Base-by-base conservation (phyloP, 2,113 vertebrate species). In the Oncorhynchus kisutch region DNA sequence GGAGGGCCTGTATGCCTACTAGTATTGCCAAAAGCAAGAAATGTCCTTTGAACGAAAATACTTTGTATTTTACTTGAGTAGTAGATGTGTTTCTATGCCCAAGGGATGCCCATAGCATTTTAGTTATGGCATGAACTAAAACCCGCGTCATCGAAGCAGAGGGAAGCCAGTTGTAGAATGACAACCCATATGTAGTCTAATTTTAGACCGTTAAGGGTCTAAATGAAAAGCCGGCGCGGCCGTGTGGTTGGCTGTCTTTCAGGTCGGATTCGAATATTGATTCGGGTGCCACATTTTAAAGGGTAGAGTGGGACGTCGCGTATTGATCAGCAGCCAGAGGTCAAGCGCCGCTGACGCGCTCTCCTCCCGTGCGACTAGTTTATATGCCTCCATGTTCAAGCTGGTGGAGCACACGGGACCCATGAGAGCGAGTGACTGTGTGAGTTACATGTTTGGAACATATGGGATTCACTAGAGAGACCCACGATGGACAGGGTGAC, bases 321-420 rank as follows among this genome's bases (percentile, higher is more conserved):
- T 81, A 92, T 91, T 85, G 93, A 93, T 93, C 91, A 87, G 87
- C 81, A 88, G 88, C 83, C 88, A 86, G 88, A 88, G 91, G 91
- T 92, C 92, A 93, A 88, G 72, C 75, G 75, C 64, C 69, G 73
- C 70, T 81, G 60, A 78, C 49, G 70, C 74, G 34, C 72, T 80
- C 60, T 71, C 71, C 16, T 72, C 25, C 9, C 18, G 27, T 68
- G 77, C 75, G 85, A 88, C 88, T 84, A 75, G 86, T 84, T 20
- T 45, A 54, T 62, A 11, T 11, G 9, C 59, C 13, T n/a, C 59
- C 7, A 11, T 62, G 59, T 62, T 9, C 59, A 9, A 62, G 59
- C 59, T n/a, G n/a, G 59, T n/a, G 54, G 20, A 16, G 54, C 14
- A 20, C 20, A 62, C 7, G 0, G 4, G 59, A 62, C 3, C 13